Percentiles rank a stretch among this genome's conserved stretches.
Conservation (phyloP, 2,113 vertebrate genomes). For the Phrynocephalus versicolor region DNA sequence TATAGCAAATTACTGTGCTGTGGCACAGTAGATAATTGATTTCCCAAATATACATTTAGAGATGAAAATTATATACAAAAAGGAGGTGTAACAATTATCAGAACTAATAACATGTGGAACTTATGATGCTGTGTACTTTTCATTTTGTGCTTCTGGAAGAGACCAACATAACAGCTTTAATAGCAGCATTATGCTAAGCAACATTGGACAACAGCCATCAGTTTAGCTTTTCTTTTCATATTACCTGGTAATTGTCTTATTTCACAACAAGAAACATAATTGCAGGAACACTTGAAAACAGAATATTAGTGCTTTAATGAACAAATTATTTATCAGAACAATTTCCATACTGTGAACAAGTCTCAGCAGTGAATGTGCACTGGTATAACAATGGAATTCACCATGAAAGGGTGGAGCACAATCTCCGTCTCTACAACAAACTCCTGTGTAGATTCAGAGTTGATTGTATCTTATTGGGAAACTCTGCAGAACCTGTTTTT, state of each 20-base stretch:
- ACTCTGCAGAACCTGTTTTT: too few relatives aligned
- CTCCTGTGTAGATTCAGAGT: too few relatives aligned
- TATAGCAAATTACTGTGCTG: conserved; percentile 63
- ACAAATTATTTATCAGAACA: neutral
- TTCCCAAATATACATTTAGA: conserved; percentile 42
- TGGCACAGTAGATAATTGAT: conserved; percentile 62
- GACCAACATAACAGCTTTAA: conserved; percentile 41
- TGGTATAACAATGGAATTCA: neutral
- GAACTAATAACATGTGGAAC: conserved; percentile 62
- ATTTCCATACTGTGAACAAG: neutral
- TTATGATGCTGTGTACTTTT: conserved; percentile 60
- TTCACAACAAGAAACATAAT: conserved; percentile 20
- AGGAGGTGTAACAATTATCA: conserved; percentile 60
- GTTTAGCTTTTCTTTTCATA: neutral
- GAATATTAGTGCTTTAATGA: neutral
- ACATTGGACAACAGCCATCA: conserved; percentile 22
- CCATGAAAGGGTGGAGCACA: neutral
- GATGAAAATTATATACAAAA: conserved; percentile 56
- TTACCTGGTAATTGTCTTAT: conserved; percentile 9
- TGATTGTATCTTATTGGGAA: too few relatives aligned
- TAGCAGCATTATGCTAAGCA: conserved; percentile 22
- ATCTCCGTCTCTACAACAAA: neutral
- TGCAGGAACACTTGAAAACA: neutral
- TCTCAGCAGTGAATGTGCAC: neutral
- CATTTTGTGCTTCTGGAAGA: conserved; percentile 44